Evolutionary conservation across 2,113 vertebrate species (phyloP).

Genomic region (Gallinago undulata): DNA sequence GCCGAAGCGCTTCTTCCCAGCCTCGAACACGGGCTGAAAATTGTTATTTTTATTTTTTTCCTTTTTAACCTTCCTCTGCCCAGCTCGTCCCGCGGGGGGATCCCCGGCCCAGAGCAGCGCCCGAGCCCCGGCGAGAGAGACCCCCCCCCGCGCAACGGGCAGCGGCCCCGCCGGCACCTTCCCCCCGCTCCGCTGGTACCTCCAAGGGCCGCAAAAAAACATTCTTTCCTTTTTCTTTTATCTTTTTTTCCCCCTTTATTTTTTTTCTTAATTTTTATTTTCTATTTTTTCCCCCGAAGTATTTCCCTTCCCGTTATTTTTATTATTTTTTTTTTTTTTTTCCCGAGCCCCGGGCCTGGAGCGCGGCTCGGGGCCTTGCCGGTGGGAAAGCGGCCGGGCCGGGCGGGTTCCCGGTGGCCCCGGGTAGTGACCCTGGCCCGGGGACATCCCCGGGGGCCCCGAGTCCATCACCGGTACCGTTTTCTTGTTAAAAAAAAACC

Average conservation of each 20-base stretch:
- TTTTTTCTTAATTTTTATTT: too few species aligned
- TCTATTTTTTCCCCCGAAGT: accelerated
- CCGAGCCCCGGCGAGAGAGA: not conserved
- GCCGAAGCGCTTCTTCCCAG: not conserved
- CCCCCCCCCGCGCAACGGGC: not conserved
- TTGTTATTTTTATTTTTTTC: not conserved
- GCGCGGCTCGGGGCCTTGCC: not conserved
- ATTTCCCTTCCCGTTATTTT: not conserved
- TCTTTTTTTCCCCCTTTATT: too few species aligned
- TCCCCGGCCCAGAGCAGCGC: not conserved
- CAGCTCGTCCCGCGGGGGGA: not conserved
- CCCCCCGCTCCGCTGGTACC: not conserved
- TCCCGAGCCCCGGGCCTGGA: not conserved
- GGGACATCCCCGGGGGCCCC: not conserved
- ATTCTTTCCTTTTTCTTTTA: too few species aligned
- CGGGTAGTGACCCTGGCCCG: not conserved
- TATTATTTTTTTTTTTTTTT: not conserved
- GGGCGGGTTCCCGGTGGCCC: not conserved
- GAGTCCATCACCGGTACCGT: too few species aligned
- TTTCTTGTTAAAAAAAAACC: not conserved
- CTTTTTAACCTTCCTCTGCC: not conserved
- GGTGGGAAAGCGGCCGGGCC: not conserved
- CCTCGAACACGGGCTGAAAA: not conserved
- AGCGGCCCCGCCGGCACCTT: not conserved
- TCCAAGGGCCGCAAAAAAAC: not conserved